phyloP scores from a whole-genome alignment of 2,113 vertebrate genomes.

The Heloderma charlesbogerti region DNA sequence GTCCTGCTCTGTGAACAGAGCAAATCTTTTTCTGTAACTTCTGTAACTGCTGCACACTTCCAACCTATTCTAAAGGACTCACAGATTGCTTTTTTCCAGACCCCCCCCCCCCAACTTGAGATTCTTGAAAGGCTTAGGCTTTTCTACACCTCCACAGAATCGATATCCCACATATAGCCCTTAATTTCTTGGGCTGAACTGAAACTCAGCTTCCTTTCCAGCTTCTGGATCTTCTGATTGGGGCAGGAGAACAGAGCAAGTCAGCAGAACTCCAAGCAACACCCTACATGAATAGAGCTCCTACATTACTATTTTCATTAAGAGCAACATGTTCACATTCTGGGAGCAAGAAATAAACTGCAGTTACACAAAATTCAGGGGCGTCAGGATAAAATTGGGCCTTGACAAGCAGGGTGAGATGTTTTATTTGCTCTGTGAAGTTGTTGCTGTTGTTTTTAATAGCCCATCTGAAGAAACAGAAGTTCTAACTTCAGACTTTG shows the following conservation, averaged over 20 bases:
- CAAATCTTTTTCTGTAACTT: not conserved
- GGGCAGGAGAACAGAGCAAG: not conserved
- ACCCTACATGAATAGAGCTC: not conserved
- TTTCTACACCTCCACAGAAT: not conserved
- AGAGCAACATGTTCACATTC: not conserved
- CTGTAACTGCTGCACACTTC: not conserved
- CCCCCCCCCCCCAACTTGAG: too few species aligned
- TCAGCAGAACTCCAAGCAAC: not conserved
- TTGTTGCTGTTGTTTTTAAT: not conserved
- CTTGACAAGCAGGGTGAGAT: too few species aligned
- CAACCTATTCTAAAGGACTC: not conserved
- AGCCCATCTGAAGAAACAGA: not conserved
- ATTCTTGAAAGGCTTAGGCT: not conserved
- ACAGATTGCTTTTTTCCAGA: not conserved
- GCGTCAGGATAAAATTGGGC: not conserved
- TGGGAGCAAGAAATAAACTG: not conserved
- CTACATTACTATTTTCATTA: not conserved
- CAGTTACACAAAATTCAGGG: too few species aligned
- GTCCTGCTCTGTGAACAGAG: too few species aligned
- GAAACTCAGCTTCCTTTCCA: not conserved
- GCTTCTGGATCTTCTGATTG: not conserved
- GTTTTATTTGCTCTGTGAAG: not conserved
- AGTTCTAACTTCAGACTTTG: not conserved
- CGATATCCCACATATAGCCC: not conserved
- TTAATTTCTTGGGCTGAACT: not conserved